Percentiles rank a stretch among this genome's conserved stretches.
Evolutionary conservation across 2,888 invertebrate species (phyloP).

Genomic region (Theodoxus fluviatilis): DNA sequence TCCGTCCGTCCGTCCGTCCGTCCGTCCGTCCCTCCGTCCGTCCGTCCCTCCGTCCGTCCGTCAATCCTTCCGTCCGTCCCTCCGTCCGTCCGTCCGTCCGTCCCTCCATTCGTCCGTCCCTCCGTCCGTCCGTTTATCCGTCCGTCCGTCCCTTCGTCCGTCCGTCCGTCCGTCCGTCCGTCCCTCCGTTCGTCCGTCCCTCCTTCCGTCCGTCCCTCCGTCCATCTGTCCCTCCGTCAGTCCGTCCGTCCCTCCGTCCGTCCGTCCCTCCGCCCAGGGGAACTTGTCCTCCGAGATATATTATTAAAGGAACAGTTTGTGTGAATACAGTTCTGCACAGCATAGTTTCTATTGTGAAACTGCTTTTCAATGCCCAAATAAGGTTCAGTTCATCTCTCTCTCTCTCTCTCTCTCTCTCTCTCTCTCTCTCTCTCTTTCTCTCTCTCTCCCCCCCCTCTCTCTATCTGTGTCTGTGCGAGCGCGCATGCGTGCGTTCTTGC

Average conservation of each 20-base stretch:
- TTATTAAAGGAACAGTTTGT: too few relatives aligned
- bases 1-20: too few relatives aligned
- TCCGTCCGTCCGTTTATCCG: too few relatives aligned
- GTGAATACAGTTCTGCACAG: too few relatives aligned
- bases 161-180: neutral
- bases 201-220: neutral
- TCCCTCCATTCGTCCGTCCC: too few relatives aligned
- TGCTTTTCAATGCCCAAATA: too few relatives aligned
- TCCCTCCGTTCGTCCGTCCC: too few relatives aligned
- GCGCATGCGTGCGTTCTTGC: neutral
- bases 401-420: slow-evolving; percentile 20
- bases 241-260: slow-evolving; percentile 1
- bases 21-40: neutral
- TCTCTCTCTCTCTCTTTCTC: neutral
- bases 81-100: neutral
- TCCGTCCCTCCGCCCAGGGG: slow-evolving; percentile 16
- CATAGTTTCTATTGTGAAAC: too few relatives aligned
- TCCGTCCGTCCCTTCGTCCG: neutral
- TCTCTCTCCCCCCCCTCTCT: neutral
- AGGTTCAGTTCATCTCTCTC: too few relatives aligned
- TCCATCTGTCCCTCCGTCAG: neutral
- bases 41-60: neutral
- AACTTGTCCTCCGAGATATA: too few relatives aligned
- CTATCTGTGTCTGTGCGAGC: neutral
- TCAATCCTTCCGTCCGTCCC: neutral